These are phyloP conservation scores for Bubo scandiacus DNA, from an alignment of 2,113 vertebrate species.

Conservation along the genomic window DNA sequence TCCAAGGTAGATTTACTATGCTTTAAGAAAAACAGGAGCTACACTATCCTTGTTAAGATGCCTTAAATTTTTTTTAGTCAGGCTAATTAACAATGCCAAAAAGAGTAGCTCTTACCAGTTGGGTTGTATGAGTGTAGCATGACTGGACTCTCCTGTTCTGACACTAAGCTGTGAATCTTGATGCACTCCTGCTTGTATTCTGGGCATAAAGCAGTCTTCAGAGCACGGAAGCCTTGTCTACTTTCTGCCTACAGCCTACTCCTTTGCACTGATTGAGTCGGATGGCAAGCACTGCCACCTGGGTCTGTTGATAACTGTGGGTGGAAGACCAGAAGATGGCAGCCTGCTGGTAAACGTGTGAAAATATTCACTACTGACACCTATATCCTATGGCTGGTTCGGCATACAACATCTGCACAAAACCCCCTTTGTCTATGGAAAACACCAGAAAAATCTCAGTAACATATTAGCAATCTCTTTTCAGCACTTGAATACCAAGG, in stretches of 20 bases:
- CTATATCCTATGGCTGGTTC: rapidly evolving
- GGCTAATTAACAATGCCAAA: background rate
- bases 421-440: background rate
- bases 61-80: background rate
- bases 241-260: background rate
- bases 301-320: rapidly evolving
- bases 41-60: background rate
- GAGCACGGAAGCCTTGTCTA: background rate
- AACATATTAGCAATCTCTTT: background rate
- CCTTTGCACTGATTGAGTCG: background rate
- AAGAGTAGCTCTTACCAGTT: background rate
- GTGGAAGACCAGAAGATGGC: background rate
- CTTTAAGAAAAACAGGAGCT: background rate
- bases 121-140: rapidly evolving
- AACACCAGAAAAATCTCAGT: background rate
- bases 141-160: background rate
- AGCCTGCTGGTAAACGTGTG: background rate
- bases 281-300: background rate
- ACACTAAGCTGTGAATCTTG: background rate
- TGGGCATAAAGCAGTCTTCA: background rate
- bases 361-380: background rate
- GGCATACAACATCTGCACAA: background rate
- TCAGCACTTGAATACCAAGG: background rate
- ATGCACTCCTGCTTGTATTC: background rate
- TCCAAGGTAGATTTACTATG: background rate